A percentile compares a stretch with the other conserved stretches of the same genome.
phyloP scores from a whole-genome alignment of 2,113 vertebrate genomes.

The Neomonachus schauinslandi region DNA sequence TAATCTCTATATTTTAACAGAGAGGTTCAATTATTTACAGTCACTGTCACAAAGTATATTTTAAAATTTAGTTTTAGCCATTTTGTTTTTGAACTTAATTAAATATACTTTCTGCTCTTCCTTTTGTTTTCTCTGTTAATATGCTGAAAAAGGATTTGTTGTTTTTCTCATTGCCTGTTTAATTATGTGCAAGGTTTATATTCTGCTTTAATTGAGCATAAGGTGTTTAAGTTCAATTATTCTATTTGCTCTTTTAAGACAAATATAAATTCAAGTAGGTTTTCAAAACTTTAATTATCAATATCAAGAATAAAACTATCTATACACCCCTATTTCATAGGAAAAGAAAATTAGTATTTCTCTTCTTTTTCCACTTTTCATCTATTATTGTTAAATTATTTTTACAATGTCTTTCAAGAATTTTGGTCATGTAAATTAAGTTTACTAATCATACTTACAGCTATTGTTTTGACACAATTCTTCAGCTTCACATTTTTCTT shows the following conservation, averaged over 20 bases:
- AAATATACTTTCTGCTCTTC: background rate
- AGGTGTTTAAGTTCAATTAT: background rate
- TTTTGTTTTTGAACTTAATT: slow-evolving; percentile 26
- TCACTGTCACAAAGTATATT: background rate
- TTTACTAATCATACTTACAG: background rate
- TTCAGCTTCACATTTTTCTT: slow-evolving; percentile 25
- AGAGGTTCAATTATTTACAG: background rate
- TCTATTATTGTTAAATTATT: background rate
- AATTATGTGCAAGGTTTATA: background rate
- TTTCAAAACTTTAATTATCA: background rate
- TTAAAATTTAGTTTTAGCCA: background rate
- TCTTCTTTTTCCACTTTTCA: background rate
- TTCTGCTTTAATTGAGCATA: background rate
- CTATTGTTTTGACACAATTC: background rate
- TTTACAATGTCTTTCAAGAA: background rate
- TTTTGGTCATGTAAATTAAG: background rate
- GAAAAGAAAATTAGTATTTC: background rate
- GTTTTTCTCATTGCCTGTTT: background rate
- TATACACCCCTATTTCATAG: background rate
- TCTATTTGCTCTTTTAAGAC: slow-evolving; percentile 6
- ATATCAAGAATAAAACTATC: background rate
- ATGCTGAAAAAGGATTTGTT: background rate
- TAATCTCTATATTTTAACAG: background rate
- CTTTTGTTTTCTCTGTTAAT: background rate
- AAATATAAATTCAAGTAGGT: background rate